These are phyloP conservation scores for Halichondria panicea DNA, from an alignment of 37 sponge, comb jelly and placozoan species.

Conservation along the genomic window DNA sequence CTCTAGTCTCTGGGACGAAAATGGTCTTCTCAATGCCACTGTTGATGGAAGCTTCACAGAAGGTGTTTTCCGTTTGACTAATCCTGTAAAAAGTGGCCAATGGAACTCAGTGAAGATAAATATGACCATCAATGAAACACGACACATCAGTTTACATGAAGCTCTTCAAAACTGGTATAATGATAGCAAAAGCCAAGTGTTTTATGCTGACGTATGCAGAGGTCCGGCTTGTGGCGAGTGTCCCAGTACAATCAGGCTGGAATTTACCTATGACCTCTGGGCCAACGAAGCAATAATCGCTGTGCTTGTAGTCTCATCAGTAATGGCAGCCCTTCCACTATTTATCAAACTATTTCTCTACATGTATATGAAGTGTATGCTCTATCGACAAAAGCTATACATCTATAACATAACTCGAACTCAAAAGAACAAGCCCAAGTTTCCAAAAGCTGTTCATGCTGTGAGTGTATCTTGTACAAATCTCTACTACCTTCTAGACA, in stretches of 20 bases:
- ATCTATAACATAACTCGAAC: background rate
- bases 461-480: conserved; percentile 45
- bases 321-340: conserved; percentile 33
- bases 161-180: conserved; percentile 41
- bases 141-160: conserved; percentile 8
- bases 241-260: conserved; percentile 18
- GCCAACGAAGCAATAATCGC: background rate
- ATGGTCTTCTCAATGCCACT: conserved; percentile 21
- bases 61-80: conserved; percentile 21
- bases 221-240: conserved; percentile 52
- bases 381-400: conserved; percentile 38
- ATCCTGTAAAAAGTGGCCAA: conserved; percentile 29
- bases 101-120: conserved; percentile 34
- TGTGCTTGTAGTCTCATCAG: conserved; percentile 10
- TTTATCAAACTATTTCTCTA: conserved; percentile 33
- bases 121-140: background rate
- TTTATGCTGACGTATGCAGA: conserved; percentile 32
- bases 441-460: conserved; percentile 34
- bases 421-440: background rate
- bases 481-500: conserved; percentile 37
- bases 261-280: background rate
- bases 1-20: conserved; percentile 38
- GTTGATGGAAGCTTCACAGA: background rate
- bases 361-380: conserved; percentile 49
- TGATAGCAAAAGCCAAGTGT: background rate